Base-by-base conservation (phyloP, 2,113 vertebrate genomes). In the Nipponia nippon region DNA sequence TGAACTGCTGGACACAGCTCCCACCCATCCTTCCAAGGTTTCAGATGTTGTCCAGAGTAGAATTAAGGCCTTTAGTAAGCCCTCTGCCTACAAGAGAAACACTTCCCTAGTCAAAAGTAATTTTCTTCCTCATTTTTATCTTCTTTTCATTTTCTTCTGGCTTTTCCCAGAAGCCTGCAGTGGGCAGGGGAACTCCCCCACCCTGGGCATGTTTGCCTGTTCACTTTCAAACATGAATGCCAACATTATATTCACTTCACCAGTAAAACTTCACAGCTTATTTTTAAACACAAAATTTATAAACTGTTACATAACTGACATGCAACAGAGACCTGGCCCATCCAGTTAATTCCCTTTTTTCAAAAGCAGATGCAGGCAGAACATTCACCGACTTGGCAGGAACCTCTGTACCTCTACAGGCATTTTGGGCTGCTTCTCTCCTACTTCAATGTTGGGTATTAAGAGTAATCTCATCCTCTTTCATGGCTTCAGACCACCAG, bases 261-360 rank as follows among this genome's bases (percentile, higher is more conserved):
- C 56, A 72, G 73, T 69, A 87, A 71, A 70, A 80, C 36, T 83
- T 91, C 90, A 85, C 66, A 49, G 34, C 44, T 93, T 79, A 93
- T 83, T 96, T 96, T 92, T 93, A 93, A 91, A 85, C 15, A 63
- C 55, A 83, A 89, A 91, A 89, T 93, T 59, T 85, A 95, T 87
- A 90, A 93, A 85, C 89, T 82, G 47, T 76, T 84, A 52, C n/a
- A 27, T 78, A 91, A 82, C 52, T 91, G 87, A 93, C 78, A 84
- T 30, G 83, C 34, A 87, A 50, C 26, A 76, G 52, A 79, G 56
- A 30, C 36, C 56, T 93, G 56, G 34, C 30, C 73, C 23, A 82
- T 94, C n/a, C 83, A 52, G 38, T 52, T 61, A 76, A 87, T 61
- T 72, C 52, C 18, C 5, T 66, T 63, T 83, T 89, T 81, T 67